phyloP scores from a whole-genome alignment of 2,888 invertebrate genomes.

The Diploptera punctata region DNA sequence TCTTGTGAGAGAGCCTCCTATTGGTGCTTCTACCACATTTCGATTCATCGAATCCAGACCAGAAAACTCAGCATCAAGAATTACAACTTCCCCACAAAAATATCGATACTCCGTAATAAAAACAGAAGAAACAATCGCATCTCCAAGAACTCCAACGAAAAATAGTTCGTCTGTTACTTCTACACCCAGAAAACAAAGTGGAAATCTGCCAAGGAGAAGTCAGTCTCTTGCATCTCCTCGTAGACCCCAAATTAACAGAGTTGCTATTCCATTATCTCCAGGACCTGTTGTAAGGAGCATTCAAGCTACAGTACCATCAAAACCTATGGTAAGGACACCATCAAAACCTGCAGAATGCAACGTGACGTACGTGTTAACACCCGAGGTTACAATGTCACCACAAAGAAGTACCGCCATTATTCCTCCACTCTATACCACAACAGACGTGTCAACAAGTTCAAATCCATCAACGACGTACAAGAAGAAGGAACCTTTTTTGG shows the following conservation, averaged over 20 bases:
- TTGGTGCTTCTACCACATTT: constrained; percentile 23
- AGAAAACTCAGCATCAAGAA: neutral
- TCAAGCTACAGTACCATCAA: neutral
- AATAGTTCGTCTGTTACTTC: neutral
- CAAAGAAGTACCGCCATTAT: neutral
- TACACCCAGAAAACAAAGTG: neutral
- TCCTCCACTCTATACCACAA: neutral
- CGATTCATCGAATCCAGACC: neutral
- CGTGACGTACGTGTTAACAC: neutral
- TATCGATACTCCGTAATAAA: neutral
- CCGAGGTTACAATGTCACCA: neutral
- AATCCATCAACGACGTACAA: neutral
- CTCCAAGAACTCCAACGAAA: neutral
- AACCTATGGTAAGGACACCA: neutral
- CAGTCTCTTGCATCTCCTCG: neutral
- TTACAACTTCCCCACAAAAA: neutral
- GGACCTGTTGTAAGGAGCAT: no score
- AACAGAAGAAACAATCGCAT: neutral
- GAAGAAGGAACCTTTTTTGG: neutral
- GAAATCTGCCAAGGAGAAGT: neutral
- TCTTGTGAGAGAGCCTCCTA: constrained; percentile 46
- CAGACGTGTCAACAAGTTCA: neutral
- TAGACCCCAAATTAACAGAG: neutral
- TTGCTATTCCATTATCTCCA: no score
- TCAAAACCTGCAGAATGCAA: neutral